Evolutionary conservation across 2,888 invertebrate genomes (phyloP).

Genomic region (Congeria kusceri): DNA sequence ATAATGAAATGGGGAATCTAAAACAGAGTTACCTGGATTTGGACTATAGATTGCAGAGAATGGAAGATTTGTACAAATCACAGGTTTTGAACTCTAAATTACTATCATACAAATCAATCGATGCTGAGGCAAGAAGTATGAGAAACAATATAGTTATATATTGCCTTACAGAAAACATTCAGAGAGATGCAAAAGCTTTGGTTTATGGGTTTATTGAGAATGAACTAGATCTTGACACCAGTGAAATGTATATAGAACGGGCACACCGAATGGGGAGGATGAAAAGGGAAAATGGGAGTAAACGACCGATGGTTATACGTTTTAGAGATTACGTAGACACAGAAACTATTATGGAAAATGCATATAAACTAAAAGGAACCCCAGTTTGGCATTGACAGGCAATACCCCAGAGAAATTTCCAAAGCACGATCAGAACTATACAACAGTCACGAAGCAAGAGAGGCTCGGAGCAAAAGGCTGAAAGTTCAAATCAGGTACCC

Average conservation of each 20-base stretch:
- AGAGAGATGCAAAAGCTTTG: background rate
- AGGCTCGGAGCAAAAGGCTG: background rate
- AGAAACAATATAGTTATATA: conserved; percentile 16
- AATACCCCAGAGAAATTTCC: conserved; percentile 7
- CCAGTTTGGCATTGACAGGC: conserved; percentile 5
- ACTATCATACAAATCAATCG: conserved; percentile 20
- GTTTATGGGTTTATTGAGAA: background rate
- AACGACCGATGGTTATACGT: conserved; percentile 5
- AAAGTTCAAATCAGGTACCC: background rate
- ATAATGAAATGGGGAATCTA: background rate
- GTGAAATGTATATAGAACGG: conserved; percentile 7
- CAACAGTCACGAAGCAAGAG: background rate
- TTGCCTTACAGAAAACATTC: conserved; percentile 1
- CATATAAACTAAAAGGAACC: background rate
- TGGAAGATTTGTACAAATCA: background rate
- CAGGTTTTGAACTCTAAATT: background rate
- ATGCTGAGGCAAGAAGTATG: conserved; percentile 11
- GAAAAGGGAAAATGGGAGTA: background rate
- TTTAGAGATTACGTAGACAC: conserved; percentile 10
- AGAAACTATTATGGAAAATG: background rate
- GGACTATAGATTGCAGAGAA: background rate
- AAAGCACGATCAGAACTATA: background rate
- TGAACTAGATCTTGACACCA: conserved; percentile 10
- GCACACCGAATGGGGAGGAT: conserved; percentile 6
- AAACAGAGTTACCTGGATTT: background rate